These are phyloP conservation scores for Drosophila paulistorum DNA, from an alignment of 1,140 invertebrate genomes.

Conservation along the genomic window DNA sequence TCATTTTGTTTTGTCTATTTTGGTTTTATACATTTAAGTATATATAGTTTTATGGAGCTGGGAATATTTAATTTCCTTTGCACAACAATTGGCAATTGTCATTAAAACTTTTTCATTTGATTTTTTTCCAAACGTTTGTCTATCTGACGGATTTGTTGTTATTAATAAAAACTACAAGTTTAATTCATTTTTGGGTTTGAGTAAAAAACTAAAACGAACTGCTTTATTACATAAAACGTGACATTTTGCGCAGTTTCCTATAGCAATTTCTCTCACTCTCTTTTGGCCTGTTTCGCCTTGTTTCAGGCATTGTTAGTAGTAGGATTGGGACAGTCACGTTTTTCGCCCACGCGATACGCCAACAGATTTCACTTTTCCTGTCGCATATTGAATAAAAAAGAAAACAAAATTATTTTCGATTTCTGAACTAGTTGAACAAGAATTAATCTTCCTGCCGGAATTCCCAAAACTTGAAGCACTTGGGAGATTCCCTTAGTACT, in stretches of 20 bases:
- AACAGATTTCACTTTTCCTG: constrained; percentile 4
- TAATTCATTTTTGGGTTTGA: constrained; percentile 36
- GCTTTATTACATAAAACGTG: constrained; percentile 63
- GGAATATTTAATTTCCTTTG: constrained; percentile 28
- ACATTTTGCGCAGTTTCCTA: constrained; percentile 60
- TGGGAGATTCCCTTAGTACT: not conserved
- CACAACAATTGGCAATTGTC: constrained; percentile 35
- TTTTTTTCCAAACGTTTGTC: constrained; percentile 22
- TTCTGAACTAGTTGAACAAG: not conserved
- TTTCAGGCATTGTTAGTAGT: constrained; percentile 28
- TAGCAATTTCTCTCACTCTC: constrained; percentile 20
- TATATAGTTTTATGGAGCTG: constrained; percentile 8
- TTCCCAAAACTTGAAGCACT: not conserved
- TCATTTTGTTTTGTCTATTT: constrained; percentile 57
- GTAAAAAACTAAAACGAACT: constrained; percentile 34
- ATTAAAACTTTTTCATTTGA: constrained; percentile 24
- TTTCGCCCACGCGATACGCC: constrained; percentile 34
- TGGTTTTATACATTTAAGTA: constrained; percentile 9
- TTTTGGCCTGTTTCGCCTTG: constrained; percentile 4
- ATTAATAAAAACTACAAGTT: constrained; percentile 34
- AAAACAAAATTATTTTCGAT: not conserved
- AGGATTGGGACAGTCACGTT: constrained; percentile 41
- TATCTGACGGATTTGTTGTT: constrained; percentile 41
- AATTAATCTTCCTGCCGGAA: not conserved
- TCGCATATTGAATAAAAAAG: constrained; percentile 1